Base-by-base conservation (phyloP, 2,888 invertebrate genomes). In the Mechanitis messenoides region DNA sequence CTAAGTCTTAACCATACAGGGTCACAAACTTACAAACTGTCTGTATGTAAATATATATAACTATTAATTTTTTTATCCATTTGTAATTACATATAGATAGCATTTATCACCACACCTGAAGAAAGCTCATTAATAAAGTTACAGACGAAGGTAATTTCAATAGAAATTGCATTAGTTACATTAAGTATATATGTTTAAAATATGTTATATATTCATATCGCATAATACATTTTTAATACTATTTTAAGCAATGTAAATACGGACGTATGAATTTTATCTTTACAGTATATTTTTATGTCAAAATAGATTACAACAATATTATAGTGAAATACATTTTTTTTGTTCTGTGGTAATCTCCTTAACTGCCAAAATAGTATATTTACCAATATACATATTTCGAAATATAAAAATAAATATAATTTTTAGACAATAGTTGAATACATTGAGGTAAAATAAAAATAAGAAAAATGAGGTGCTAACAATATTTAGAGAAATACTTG, bases 311-410 rank as follows among this genome's bases (percentile, higher is more conserved):
- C 64, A 60, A 59, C 56, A 50, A 65, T 64, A 64, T 61, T 58
- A 60, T 61, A 67, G 74, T 70, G 68, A 69, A 74, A 72, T 73
- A 67, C 73, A 59, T 56, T 63, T 60, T 74, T 77, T 75, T 78
- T 82, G 78, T 80, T 79, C 88, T 90, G 89, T 90, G 89, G 87
- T 88, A 85, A 85, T 90, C 89, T 89, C 89, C 89, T 79, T 88
- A 87, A 87, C 87, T 89, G 89, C 89, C 89, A 90, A 90, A 89
- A 87, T 89, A 87, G 83, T 80, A 72, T 81, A 78, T 64, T 56
- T 58, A 60, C 50, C 31, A 45, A 56, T 62, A 64, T 61, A 66
- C 59, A 61, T 62, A 55, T 62, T 64, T 64, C 54, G 45, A 64
- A 53, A 35, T 64, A 55, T 63, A 61, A 63, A 20, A 31, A 31